Percentiles rank a stretch among this genome's conserved stretches.
phyloP scores from a whole-genome alignment of 2,113 vertebrate genomes.

The Rhagologus leucostigma region DNA sequence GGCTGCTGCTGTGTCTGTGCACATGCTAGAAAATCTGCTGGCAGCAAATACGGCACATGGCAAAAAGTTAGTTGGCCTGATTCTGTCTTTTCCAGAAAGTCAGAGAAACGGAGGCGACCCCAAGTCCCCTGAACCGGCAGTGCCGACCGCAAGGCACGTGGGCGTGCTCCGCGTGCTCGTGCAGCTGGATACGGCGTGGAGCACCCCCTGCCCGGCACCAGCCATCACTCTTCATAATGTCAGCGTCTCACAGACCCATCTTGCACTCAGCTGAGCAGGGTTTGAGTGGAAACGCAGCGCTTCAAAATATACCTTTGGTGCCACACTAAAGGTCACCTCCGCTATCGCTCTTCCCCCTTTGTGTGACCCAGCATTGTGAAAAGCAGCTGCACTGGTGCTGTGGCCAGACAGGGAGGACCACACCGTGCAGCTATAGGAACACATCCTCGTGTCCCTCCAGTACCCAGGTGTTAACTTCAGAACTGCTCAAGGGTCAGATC shows the following conservation, averaged over 20 bases:
- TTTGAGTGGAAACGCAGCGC: not conserved
- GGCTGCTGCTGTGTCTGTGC: not conserved
- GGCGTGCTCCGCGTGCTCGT: not conserved
- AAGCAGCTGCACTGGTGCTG: not conserved
- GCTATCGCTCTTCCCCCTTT: fast-evolving
- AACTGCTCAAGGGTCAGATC: not conserved
- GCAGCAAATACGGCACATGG: not conserved
- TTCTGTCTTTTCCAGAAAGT: constrained; percentile 54
- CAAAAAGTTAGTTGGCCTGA: constrained; percentile 1
- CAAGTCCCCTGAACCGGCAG: fast-evolving
- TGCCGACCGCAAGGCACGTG: fast-evolving
- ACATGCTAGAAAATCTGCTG: constrained; percentile 36
- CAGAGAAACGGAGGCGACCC: not conserved
- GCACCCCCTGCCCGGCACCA: not conserved
- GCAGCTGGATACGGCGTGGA: not conserved
- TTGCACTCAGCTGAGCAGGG: not conserved
- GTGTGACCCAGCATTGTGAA: fast-evolving
- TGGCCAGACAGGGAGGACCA: not conserved
- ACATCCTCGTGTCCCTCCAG: fast-evolving
- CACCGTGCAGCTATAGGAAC: not conserved
- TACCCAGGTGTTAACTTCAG: not conserved
- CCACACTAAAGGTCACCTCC: not conserved
- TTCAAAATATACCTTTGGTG: not conserved
- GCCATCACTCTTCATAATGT: not conserved
- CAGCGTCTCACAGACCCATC: not conserved